Conservation (phyloP, 2,113 vertebrate species). For the Rhabdornis inornatus region DNA sequence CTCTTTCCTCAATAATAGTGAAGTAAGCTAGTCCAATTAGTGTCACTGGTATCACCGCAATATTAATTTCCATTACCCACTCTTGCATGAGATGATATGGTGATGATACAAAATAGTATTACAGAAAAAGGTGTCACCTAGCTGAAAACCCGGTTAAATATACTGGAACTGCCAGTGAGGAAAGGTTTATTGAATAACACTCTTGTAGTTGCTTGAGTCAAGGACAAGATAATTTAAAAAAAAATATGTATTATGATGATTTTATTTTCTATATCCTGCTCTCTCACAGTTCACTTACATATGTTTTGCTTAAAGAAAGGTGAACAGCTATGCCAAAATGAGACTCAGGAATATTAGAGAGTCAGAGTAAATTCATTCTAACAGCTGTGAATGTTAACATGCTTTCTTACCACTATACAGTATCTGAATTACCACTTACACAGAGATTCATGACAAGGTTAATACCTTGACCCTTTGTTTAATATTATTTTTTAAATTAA, state of each 20-base stretch:
- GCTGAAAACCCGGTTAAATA: constrained; percentile 37
- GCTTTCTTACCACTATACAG: not conserved
- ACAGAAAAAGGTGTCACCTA: constrained; percentile 15
- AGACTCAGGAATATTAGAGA: not conserved
- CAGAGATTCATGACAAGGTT: not conserved
- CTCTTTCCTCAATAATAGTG: not conserved
- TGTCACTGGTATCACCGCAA: constrained; percentile 43
- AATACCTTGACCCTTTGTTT: not conserved
- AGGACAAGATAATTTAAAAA: not conserved
- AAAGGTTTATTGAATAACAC: constrained; percentile 32
- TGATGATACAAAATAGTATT: constrained; percentile 31
- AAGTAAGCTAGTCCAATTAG: constrained; percentile 58
- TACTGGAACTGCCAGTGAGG: not conserved
- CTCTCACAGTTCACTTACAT: not conserved
- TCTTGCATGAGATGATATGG: constrained; percentile 60
- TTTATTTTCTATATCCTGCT: not conserved
- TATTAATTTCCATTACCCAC: constrained; percentile 59
- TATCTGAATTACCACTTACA: not conserved
- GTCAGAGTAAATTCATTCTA: not conserved
- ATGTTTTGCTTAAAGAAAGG: not conserved
- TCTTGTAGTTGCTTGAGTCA: not conserved
- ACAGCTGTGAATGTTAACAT: not conserved
- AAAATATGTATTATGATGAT: not conserved
- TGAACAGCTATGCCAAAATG: not conserved
- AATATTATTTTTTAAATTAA: not conserved